These are phyloP conservation scores for Odocoileus virginianus DNA, from an alignment of 2,113 vertebrate genomes.

Conservation along the genomic window DNA sequence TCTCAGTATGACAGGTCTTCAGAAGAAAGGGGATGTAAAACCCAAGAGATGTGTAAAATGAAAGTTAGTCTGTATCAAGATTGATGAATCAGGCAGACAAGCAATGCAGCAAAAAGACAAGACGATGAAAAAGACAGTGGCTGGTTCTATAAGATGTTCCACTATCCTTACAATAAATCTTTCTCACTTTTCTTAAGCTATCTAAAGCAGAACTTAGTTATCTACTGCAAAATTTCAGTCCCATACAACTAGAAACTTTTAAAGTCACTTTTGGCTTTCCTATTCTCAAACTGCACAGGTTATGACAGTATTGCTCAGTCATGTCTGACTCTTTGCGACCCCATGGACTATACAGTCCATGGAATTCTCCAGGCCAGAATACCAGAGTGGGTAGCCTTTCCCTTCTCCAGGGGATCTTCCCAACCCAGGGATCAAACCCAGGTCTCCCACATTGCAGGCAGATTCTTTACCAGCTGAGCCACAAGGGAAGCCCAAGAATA, in stretches of 20 bases:
- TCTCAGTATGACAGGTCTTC: not conserved
- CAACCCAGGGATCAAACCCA: not conserved
- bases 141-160: not conserved
- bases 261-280: not conserved
- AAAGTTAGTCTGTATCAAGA: not conserved
- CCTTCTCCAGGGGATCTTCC: not conserved
- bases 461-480: not conserved
- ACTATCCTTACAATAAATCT: not conserved
- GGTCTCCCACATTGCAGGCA: not conserved
- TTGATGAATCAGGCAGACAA: not conserved
- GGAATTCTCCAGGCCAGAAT: not conserved
- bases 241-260: not conserved
- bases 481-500: not conserved
- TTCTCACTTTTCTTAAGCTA: not conserved
- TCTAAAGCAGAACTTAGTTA: not conserved
- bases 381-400: not conserved
- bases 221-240: not conserved
- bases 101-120: not conserved
- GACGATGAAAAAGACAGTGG: not conserved
- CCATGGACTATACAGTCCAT: not conserved
- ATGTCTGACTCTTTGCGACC: not conserved
- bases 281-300: not conserved
- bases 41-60: not conserved
- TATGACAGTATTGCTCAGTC: not conserved
- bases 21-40: not conserved